Conservation (phyloP, 2,113 vertebrate species). For the Pachycephala philippinensis region DNA sequence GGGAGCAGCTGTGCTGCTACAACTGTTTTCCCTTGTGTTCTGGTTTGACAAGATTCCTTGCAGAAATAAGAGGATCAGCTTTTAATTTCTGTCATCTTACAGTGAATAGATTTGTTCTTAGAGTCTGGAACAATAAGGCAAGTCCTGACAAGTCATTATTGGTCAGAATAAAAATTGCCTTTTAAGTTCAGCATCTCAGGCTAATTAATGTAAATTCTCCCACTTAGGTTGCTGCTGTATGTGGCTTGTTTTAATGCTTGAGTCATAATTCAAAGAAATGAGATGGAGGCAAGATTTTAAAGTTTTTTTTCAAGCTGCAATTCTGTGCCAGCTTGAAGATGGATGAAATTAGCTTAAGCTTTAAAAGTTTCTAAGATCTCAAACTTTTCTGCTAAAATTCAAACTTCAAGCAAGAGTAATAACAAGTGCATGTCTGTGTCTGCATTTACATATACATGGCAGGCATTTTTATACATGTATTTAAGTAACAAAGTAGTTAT, state of each 20-base stretch:
- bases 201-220: conserved; percentile 46
- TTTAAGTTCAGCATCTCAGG: conserved; percentile 40
- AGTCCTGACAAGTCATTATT: conserved; percentile 28
- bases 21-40: not conserved
- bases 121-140: conserved; percentile 11
- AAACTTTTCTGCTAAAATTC: not conserved
- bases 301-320: not conserved
- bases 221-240: not conserved
- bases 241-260: conserved; percentile 15
- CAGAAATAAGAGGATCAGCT: conserved; percentile 8
- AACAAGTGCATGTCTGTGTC: not conserved
- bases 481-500: not conserved
- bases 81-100: conserved; percentile 15
- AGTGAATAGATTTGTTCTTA: conserved; percentile 11
- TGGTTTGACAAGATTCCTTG: not conserved
- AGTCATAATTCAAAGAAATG: conserved; percentile 32
- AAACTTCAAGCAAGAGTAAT: not conserved
- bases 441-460: not conserved
- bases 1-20: not conserved
- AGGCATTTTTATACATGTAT: not conserved
- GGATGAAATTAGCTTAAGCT: not conserved
- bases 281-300: not conserved
- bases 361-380: not conserved
- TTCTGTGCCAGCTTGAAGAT: not conserved
- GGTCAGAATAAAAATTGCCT: conserved; percentile 47